These are phyloP conservation scores for Paracentrotus lividus DNA, from an alignment of 53 echinoderm and acorn worm genomes.

Conservation along the genomic window DNA sequence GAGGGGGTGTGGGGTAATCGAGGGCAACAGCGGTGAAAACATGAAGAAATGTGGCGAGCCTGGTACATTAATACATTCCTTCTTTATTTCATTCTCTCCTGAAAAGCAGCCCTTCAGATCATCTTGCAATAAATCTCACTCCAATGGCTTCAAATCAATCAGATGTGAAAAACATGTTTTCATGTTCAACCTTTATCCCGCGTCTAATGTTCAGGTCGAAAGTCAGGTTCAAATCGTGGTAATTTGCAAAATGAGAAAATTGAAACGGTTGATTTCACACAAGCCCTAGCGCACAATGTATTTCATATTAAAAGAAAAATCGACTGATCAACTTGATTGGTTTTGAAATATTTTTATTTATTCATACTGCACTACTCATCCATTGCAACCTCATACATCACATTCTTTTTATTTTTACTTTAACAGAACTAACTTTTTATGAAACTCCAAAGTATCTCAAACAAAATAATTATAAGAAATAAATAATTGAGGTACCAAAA, in stretches of 20 bases:
- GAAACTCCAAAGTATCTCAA: too few relatives aligned
- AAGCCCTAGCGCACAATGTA: background rate
- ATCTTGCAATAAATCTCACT: constrained; percentile 22
- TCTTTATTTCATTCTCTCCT: too few relatives aligned
- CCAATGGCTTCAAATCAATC: background rate
- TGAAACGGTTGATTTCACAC: constrained; percentile 40
- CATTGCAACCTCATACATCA: too few relatives aligned
- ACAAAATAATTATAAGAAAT: too few relatives aligned
- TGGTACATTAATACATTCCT: too few relatives aligned
- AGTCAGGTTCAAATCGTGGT: constrained; percentile 27
- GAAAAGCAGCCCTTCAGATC: background rate
- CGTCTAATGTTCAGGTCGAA: constrained; percentile 10
- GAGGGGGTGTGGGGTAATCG: background rate
- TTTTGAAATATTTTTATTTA: background rate
- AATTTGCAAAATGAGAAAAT: constrained; percentile 27
- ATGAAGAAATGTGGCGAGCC: background rate
- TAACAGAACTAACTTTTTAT: too few relatives aligned
- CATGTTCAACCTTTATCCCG: background rate
- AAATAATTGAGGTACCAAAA: too few relatives aligned
- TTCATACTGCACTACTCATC: too few relatives aligned
- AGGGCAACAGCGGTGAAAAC: background rate
- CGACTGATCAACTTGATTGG: background rate
- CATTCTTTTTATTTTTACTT: too few relatives aligned
- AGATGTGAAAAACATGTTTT: constrained; percentile 7
- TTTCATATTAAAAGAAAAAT: background rate